Evolutionary conservation across 2,888 invertebrate species (phyloP), one percentile per base, ranked within the genome.

Genomic region (Lithophane socia): DNA sequence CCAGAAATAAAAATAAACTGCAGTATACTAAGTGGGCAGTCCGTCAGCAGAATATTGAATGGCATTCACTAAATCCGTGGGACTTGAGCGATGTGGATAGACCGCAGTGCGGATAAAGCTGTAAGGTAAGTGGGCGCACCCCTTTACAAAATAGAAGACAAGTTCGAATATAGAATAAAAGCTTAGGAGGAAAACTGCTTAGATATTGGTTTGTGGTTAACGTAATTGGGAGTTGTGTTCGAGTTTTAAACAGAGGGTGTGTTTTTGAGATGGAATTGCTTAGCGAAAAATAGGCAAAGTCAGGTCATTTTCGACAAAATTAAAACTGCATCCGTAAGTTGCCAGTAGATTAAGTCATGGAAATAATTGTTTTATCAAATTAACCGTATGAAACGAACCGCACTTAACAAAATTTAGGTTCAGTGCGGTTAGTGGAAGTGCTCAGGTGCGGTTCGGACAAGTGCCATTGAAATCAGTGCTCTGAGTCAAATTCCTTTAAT

Each of bases 21-120:
- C 73, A 68, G 77, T 63, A 73, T 64, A 66, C 72, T 72, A 64
- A 85, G 72, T 82, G 82, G 86, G 52, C 77, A 83, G 78, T 76
- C 42, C 69, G 78, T 80, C 79, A 68, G 66, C 54, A 7, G 75
- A 88, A 87, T 88, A 88, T 85, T 79, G 76, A 82, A 82, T 80
- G 71, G 79, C 71, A 58, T 79, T 80, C 71, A 82, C 81, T 72
- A 81, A 85, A 84, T 86, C 84, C 73, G 75, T 67, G 68, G 67
- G 75, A 86, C 75, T 88, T 87, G 82, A 88, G 84, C 84, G 85
- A 83, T 85, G 84, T 85, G 83, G 88, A 84, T 85, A 85, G 70
- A 87, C 90, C 89, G 90, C 90, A 90, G 75, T 90, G 90, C 90
- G 84, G 90, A 86, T 87, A 84, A 68, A 73, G 80, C 80, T 60